phyloP scores from a whole-genome alignment of 2,113 vertebrate genomes.

The Apteryx mantelli region DNA sequence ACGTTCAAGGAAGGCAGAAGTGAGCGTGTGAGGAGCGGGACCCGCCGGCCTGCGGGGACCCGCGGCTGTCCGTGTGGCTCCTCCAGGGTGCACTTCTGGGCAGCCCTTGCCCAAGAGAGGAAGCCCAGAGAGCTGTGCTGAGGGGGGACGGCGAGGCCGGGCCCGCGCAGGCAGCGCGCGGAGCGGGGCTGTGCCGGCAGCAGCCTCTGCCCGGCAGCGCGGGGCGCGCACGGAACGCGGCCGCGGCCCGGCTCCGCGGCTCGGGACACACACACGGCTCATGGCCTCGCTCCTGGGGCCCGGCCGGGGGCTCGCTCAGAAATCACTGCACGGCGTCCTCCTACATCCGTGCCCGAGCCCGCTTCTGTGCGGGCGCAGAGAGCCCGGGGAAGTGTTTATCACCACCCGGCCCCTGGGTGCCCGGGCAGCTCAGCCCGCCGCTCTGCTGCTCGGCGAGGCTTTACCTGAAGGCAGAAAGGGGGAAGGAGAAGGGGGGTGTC shows the following conservation, averaged over 20 bases:
- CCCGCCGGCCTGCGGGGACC: background rate
- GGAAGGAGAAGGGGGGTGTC: background rate
- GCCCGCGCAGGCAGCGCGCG: too few species aligned
- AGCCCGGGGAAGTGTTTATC: too few species aligned
- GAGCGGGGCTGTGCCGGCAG: too few species aligned
- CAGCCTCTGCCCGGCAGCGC: too few species aligned
- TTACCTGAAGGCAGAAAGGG: background rate
- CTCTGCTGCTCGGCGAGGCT: background rate
- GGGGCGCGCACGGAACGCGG: too few species aligned
- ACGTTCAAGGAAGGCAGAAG: background rate
- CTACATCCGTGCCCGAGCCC: background rate
- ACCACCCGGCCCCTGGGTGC: background rate
- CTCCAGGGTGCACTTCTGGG: too few species aligned
- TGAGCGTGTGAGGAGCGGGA: background rate
- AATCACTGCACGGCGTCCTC: background rate
- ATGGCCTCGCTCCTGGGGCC: background rate
- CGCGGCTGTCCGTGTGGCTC: background rate
- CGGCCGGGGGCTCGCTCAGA: background rate
- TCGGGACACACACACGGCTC: background rate
- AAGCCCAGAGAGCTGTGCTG: background rate
- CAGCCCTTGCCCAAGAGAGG: too few species aligned
- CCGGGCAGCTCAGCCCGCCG: background rate
- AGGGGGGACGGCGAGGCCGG: too few species aligned
- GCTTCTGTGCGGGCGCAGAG: too few species aligned
- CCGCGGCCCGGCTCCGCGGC: too few species aligned